Percentiles rank a stretch among this genome's conserved stretches.
Conservation (phyloP, 2,113 vertebrate species). For the Balaenoptera acutorostrata region DNA sequence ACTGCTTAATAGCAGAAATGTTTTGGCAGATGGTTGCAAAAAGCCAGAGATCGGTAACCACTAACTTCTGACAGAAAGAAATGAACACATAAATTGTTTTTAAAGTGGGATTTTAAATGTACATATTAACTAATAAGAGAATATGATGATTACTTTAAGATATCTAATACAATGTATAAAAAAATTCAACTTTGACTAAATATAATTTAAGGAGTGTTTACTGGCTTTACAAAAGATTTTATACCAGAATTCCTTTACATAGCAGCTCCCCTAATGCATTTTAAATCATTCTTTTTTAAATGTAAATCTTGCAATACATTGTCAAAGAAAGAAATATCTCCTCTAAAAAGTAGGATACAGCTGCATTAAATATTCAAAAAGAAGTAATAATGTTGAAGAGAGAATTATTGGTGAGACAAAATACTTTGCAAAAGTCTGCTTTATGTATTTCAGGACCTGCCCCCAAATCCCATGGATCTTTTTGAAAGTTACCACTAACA, state of each 20-base stretch:
- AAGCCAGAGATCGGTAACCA: neutral
- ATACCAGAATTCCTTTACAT: conserved; percentile 11
- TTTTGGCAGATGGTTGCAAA: neutral
- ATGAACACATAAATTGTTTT: neutral
- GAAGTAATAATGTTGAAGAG: neutral
- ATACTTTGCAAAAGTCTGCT: neutral
- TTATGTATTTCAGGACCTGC: neutral
- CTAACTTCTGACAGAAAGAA: conserved; percentile 23
- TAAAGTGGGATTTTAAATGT: neutral
- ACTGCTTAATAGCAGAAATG: neutral
- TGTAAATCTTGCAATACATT: conserved; percentile 3
- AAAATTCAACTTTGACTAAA: conserved; percentile 3
- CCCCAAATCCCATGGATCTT: neutral
- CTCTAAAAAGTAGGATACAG: neutral
- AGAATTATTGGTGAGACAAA: conserved; percentile 13
- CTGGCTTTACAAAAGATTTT: conserved; percentile 8
- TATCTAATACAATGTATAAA: neutral
- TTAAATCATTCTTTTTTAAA: conserved; percentile 20
- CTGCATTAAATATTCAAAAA: conserved; percentile 4
- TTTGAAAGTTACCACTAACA: neutral
- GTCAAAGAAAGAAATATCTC: neutral
- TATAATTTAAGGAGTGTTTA: neutral
- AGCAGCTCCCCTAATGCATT: neutral
- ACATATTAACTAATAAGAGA: neutral
- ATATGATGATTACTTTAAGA: neutral